Evolutionary conservation across 2,113 vertebrate species (phyloP).

Genomic region (Sorex araneus): DNA sequence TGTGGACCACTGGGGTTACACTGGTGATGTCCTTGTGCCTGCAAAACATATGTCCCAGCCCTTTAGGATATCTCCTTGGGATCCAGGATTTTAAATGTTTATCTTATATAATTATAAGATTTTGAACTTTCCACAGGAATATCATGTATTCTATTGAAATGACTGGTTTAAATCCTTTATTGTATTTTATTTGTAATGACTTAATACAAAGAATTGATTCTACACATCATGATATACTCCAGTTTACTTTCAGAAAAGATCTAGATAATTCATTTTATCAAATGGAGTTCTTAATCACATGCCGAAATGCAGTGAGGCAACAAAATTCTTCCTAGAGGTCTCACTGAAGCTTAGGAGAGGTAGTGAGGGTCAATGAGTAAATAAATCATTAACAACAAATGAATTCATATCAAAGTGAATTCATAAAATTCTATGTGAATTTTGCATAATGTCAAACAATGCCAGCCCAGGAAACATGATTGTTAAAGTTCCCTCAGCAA

Average conservation of each 20-base stretch:
- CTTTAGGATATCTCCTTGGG: no score
- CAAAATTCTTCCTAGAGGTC: constrained; percentile 14
- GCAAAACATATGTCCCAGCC: no score
- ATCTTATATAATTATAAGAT: background rate
- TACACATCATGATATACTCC: background rate
- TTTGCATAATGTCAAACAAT: constrained; percentile 58
- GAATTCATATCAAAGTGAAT: constrained; percentile 10
- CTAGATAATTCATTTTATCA: background rate
- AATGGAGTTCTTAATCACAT: background rate
- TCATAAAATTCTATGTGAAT: constrained; percentile 52
- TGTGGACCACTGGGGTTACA: no score
- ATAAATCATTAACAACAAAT: constrained; percentile 14
- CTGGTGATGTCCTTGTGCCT: no score
- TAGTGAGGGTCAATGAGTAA: background rate
- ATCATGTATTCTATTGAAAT: background rate
- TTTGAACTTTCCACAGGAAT: constrained; percentile 37
- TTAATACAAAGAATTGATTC: background rate
- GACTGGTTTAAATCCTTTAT: background rate
- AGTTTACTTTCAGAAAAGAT: background rate
- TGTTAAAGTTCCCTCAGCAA: constrained; percentile 59
- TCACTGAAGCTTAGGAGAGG: constrained; percentile 1
- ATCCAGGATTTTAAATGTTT: constrained; percentile 1
- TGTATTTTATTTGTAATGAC: background rate
- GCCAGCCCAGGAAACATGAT: constrained; percentile 32
- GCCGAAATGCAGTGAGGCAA: constrained; percentile 32